These are phyloP conservation scores for Podilymbus podiceps DNA, from an alignment of 2,113 vertebrate genomes.

Conservation along the genomic window DNA sequence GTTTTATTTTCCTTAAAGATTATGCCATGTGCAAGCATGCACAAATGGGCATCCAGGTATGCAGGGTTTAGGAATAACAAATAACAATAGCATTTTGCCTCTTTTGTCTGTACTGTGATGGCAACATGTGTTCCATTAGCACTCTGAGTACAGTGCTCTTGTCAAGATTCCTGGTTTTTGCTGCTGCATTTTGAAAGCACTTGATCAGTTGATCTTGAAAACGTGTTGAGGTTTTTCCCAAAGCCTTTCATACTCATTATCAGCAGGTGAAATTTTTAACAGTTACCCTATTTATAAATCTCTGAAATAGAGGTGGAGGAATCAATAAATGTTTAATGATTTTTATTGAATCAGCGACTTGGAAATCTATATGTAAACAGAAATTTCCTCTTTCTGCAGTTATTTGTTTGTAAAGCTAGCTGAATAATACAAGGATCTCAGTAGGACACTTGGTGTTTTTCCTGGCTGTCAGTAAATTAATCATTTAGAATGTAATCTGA, in stretches of 20 bases:
- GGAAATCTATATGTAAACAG: not conserved
- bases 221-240: not conserved
- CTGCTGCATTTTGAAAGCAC: conserved; percentile 1
- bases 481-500: not conserved
- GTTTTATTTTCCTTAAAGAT: not conserved
- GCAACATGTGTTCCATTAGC: not conserved
- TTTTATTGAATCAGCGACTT: not conserved
- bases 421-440: not conserved
- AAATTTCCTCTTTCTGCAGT: not conserved
- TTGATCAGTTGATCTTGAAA: conserved; percentile 1
- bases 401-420: not conserved
- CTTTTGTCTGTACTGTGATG: not conserved
- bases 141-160: not conserved
- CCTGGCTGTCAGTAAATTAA: not conserved
- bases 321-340: not conserved
- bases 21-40: not conserved
- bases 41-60: not conserved
- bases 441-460: not conserved
- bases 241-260: not conserved
- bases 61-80: not conserved
- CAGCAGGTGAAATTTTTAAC: conserved; percentile 1
- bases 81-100: not conserved
- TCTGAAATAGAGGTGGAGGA: not conserved
- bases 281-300: not conserved
- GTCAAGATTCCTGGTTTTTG: not conserved